Evolutionary conservation across 2,797 vertebrate species (phyloP), one percentile per base, ranked within the genome.

Genomic region (Dermochelys coriacea): DNA sequence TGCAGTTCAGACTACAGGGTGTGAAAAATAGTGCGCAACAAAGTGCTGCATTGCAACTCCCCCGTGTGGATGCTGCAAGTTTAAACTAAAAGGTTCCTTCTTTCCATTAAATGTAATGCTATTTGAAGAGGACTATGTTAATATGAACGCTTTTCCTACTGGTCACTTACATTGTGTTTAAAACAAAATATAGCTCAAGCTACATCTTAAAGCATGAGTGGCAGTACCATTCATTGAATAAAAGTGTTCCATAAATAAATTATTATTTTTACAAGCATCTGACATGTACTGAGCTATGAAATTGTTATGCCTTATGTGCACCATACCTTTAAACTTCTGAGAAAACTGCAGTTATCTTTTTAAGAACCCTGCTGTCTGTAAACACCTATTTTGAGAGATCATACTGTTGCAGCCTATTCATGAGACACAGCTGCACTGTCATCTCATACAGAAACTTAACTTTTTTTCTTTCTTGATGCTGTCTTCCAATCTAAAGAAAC

Each of bases 331-430:
- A 49, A 16, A 77, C 15, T 82, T 86, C 57, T 90, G 19, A 51
- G 82, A 96, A 18, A 94, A 88, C 29, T 91, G 12, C 34, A 89
- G n/a, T 4, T 49, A 94, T 25, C 59, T 89, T 49, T 49, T n/a
- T 71, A 71, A 41, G 78, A 37, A 57, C 59, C 78, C 64, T 0
- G 34, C 16, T 41, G 18, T 41, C 25, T 61, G 3, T 14, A 87
- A 92, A 82, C 45, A 84, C 12, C 25, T 49, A 16, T 47, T 47
- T 47, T 77, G 45, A 77, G 27, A 49, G 14, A 15, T 19, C 41
- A 1, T 89, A 80, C 82, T 85, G 64, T 34, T 91, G 61, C 15
- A 86, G 27, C 7, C 54, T 82, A 12, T 61, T 90, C 57, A 41
- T 47, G 81, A 85, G 79, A 89, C 2, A 57, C 47, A 18, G 1